A percentile compares a stretch with the other conserved stretches of the same genome.
Conservation (phyloP, 2,888 invertebrate genomes). For the Erebia aethiops region DNA sequence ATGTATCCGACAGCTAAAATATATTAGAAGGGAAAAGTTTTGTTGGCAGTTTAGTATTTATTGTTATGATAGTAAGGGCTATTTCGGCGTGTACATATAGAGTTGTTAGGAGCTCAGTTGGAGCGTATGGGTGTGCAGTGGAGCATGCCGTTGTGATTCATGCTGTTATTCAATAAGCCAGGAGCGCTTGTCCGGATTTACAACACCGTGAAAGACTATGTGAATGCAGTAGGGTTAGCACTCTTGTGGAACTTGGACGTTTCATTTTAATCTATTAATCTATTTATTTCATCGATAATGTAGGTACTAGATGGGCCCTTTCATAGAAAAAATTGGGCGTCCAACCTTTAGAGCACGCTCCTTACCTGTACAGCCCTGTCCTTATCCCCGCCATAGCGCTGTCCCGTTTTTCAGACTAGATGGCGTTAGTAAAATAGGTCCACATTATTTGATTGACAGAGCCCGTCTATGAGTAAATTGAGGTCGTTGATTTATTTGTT, state of each 20-base stretch:
- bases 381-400: no score
- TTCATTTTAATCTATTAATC: neutral
- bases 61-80: neutral
- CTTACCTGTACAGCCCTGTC: no score
- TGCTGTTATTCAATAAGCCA: slow-evolving; percentile 78
- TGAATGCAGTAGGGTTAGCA: slow-evolving; percentile 49
- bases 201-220: slow-evolving; percentile 54
- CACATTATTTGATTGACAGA: no score
- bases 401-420: no score
- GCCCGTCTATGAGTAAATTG: no score
- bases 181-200: slow-evolving; percentile 57
- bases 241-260: slow-evolving; percentile 17
- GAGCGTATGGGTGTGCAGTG: slow-evolving; percentile 66
- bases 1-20: slow-evolving; percentile 27
- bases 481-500: no score
- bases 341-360: no score
- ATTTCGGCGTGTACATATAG: slow-evolving; percentile 26
- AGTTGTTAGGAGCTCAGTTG: slow-evolving; percentile 31
- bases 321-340: no score
- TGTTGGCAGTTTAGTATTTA: slow-evolving; percentile 15
- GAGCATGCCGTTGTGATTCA: slow-evolving; percentile 73
- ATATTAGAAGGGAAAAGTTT: neutral
- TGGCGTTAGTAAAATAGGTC: no score
- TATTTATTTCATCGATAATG: no score
- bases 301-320: no score